These are phyloP conservation scores for Ptilorrhoa leucosticta DNA, from an alignment of 2,113 vertebrate species.

Conservation along the genomic window DNA sequence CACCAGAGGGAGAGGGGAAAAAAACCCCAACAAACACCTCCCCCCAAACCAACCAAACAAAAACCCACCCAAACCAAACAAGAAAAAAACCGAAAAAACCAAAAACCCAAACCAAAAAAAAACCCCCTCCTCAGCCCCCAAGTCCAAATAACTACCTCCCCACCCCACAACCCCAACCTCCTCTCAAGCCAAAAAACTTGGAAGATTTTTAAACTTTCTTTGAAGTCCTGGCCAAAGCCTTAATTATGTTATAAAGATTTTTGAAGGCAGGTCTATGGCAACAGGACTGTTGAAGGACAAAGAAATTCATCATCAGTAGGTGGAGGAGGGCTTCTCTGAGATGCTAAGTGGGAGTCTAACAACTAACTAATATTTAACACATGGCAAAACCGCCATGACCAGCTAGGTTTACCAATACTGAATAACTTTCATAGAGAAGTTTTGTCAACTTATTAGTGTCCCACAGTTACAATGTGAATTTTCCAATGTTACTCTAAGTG, in stretches of 20 bases:
- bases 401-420: neutral
- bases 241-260: neutral
- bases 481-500: neutral
- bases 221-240: neutral
- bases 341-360: neutral
- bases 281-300: neutral
- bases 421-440: neutral
- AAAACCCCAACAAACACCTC: neutral
- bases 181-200: neutral
- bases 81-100: neutral
- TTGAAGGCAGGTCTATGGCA: neutral
- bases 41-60: neutral
- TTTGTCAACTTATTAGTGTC: neutral
- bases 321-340: neutral
- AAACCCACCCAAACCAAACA: neutral
- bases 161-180: neutral
- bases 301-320: neutral
- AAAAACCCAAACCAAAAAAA: neutral
- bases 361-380: neutral
- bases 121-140: no score
- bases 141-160: neutral
- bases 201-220: neutral
- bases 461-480: neutral
- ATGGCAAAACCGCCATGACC: accelerated
- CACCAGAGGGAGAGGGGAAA: neutral